Percentiles rank a stretch among this genome's conserved stretches.
phyloP scores from a whole-genome alignment of 64 coral and sea anemone species.

The Dendronephthya gigantea region DNA sequence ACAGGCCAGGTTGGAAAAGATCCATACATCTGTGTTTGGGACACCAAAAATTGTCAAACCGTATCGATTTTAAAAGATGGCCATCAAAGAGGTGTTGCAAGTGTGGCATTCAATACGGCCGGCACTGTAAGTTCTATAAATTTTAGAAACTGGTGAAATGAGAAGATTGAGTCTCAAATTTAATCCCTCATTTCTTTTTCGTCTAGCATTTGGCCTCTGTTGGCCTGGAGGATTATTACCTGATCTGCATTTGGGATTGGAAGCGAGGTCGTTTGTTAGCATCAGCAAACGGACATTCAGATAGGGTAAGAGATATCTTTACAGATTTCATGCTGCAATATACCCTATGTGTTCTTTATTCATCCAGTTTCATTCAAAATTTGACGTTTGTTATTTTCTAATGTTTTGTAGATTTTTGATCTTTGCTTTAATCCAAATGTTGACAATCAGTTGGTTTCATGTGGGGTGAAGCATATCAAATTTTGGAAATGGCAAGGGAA shows the following conservation, averaged over 20 bases:
- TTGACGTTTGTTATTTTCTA: neutral
- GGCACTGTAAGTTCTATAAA: conserved; percentile 63
- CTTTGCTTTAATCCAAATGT: conserved; percentile 88
- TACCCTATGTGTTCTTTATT: neutral
- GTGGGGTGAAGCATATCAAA: conserved; percentile 96
- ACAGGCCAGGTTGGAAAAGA: conserved; percentile 97
- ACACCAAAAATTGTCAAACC: conserved; percentile 62
- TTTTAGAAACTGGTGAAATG: neutral
- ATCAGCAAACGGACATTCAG: conserved; percentile 75
- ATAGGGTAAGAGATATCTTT: conserved; percentile 47
- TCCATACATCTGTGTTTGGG: conserved; percentile 98
- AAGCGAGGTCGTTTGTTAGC: conserved; percentile 69
- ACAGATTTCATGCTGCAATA: no score
- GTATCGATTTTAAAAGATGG: conserved; percentile 90
- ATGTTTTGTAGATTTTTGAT: conserved; percentile 73
- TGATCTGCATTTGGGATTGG: conserved; percentile 94
- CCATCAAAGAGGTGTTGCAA: conserved; percentile 82
- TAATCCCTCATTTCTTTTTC: neutral
- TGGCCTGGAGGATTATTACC: conserved; percentile 88
- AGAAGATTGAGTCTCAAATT: neutral
- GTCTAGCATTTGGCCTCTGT: conserved; percentile 73
- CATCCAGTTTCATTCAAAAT: neutral
- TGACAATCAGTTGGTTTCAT: conserved; percentile 63
- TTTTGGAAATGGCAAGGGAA: conserved; percentile 90
- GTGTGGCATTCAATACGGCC: conserved; percentile 79